Base-by-base conservation (phyloP, 64 coral and sea anemone genomes). In the Acropora yongei region DNA sequence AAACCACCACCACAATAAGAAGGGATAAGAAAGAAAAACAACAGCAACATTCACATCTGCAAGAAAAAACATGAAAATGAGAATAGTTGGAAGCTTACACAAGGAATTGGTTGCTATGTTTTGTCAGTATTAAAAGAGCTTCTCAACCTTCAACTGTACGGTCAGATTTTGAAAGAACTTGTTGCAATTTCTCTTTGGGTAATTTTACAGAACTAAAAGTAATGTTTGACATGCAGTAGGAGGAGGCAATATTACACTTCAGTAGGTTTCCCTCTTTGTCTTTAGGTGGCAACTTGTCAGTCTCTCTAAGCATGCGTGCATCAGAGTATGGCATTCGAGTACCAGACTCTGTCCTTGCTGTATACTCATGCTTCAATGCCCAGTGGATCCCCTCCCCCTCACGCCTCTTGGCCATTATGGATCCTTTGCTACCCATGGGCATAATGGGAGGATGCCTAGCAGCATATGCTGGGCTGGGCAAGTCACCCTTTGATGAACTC, bases 341-440 rank as follows among this genome's bases (percentile, higher is more conserved):
- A 41, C 96, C 96, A 41, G 87, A 95, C 75, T 95, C 93, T 53
- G 66, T 98, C 17, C 89, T 98, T 17, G 79, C 93, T 4, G 96
- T 93, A 17, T 98, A 98, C 55, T 77, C 93, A 39, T 93, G 93
- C 9, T 98, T 95, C 74, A 98, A 95, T 80, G 89, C 92, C 8
- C 96, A 98, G 89, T 98, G 95, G 68, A 89, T 95, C 3, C 93
- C 93, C 78, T 98, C 96, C 0, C 96, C 96, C n/a, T 98, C 96
- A 0, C 84, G 96, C 44, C 87, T 98, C 0, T 65, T 98, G 8
- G 92, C 93, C 57, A 46, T 95, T 17, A 92, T 98, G 93, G 96
- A 98, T 65, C 96, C 96, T 5, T 74, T 98, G 1, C 47, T 98
- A 5, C 96, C 96, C 49, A 95, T 93, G 7, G 93, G 93, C 2